Conservation (phyloP, 2,113 vertebrate genomes). For the Siniperca knerii region DNA sequence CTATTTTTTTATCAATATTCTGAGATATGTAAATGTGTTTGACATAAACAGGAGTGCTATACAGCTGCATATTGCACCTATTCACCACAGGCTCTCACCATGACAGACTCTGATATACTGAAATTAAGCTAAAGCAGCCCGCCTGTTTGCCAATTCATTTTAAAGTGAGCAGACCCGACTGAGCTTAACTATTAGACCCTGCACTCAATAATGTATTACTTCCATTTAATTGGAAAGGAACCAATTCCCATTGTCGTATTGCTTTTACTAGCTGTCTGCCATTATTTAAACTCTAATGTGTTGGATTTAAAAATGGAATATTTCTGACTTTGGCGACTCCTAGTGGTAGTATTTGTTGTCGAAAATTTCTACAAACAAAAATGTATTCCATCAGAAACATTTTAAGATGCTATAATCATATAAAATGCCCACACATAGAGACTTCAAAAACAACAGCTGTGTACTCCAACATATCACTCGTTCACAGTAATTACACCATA, state of each 20-base stretch:
- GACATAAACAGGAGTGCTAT: not conserved
- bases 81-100: not conserved
- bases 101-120: slow-evolving; percentile 3
- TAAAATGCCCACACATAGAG: not conserved
- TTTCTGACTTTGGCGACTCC: not conserved
- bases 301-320: slow-evolving; percentile 13
- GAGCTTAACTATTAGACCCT: slow-evolving; percentile 25
- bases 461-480: not conserved
- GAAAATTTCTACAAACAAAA: too few species aligned
- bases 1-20: not conserved
- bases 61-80: slow-evolving; percentile 7
- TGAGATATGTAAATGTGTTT: not conserved
- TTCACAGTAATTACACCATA: not conserved
- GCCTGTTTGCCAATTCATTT: slow-evolving; percentile 14
- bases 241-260: slow-evolving; percentile 8
- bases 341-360: too few species aligned
- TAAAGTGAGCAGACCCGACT: not conserved
- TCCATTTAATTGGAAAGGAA: slow-evolving; percentile 34
- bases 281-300: slow-evolving; percentile 5
- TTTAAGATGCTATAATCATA: not conserved
- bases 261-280: slow-evolving; percentile 21
- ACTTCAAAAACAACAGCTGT: not conserved
- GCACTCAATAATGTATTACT: slow-evolving; percentile 29
- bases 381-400: not conserved
- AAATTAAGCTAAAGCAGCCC: slow-evolving; percentile 1